Base-by-base conservation (phyloP, 2,797 vertebrate species). In the Danio choprae region DNA sequence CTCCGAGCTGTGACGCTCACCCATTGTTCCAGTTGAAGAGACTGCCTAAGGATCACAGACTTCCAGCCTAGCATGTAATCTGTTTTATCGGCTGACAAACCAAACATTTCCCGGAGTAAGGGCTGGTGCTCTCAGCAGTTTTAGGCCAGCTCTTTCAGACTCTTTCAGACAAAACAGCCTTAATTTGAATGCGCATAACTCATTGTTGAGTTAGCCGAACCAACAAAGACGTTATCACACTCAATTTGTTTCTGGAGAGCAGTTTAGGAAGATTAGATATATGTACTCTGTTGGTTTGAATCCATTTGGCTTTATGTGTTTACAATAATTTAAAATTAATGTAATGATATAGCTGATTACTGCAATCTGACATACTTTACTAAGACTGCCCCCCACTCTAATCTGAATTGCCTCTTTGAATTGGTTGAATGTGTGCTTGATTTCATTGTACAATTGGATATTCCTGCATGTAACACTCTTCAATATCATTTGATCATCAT, bases 41-140 rank as follows among this genome's bases (percentile, higher is more conserved):
- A 56, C 55, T 67, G 79, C 53, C 77, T 77, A 50, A 56, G 40
- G 80, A 77, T 69, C 40, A 56, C 50, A 70, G 79, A 60, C 62
- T 67, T 74, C 29, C 44, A 74, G 69, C 62, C 71, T 16, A 46
- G 71, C 60, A 43, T 64, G 77, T 76, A 77, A 84, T 86, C 74
- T 56, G 58, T 56, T 80, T 79, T 79, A 82, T 72, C 63, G 80
- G 62, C 64, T 70, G 51, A 60, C 41, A 60, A 74, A 80, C 43
- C 48, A 46, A 41, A 40, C 40, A 48, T 76, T 70, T 75, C 63
- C 20, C 51, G 46, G 20, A 53, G 2, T 70, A 44, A 79, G 69
- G 63, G 59, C 38, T 7, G 9, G 41, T 48, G 74, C 53, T 73
- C 40, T 60, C 9, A 36, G 56, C 43, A n/a, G 41, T 38, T 74